These are phyloP conservation scores for Cerastis rubricosa DNA, from an alignment of 2,888 invertebrate species.

Conservation along the genomic window DNA sequence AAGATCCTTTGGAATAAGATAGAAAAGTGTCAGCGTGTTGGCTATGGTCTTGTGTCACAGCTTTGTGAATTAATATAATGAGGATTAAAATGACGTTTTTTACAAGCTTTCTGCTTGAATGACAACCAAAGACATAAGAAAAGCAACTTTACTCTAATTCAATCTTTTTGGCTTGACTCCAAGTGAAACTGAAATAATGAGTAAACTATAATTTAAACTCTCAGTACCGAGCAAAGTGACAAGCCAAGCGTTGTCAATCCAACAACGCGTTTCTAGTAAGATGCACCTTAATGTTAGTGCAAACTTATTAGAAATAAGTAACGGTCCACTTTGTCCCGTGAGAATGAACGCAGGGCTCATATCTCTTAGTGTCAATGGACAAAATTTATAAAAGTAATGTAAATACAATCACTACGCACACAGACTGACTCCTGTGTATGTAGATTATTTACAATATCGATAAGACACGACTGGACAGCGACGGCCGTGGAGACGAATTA, in stretches of 20 bases:
- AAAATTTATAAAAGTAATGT: conserved; percentile 26
- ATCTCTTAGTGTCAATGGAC: conserved; percentile 1
- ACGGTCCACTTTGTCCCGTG: conserved; percentile 18
- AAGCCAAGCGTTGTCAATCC: background rate
- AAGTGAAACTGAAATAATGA: background rate
- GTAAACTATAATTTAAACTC: background rate
- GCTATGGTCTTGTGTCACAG: background rate
- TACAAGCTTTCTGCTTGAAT: background rate
- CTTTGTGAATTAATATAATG: background rate
- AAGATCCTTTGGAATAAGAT: background rate
- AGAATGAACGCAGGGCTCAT: background rate
- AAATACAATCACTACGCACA: conserved; percentile 36
- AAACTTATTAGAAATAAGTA: background rate
- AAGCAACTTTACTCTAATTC: background rate
- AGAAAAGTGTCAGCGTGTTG: background rate
- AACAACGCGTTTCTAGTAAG: background rate
- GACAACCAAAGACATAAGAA: background rate
- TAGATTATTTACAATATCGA: conserved; percentile 56
- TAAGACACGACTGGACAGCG: conserved; percentile 45
- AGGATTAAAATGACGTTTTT: too few species aligned
- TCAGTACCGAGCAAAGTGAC: background rate
- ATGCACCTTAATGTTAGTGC: background rate
- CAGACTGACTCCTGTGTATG: conserved; percentile 26
- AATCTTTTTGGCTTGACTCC: background rate
- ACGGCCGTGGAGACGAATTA: conserved; percentile 37